Evolutionary conservation across 2,888 invertebrate species (phyloP), one percentile per base, ranked within the genome.

Genomic region (Leucoptera coffeella): DNA sequence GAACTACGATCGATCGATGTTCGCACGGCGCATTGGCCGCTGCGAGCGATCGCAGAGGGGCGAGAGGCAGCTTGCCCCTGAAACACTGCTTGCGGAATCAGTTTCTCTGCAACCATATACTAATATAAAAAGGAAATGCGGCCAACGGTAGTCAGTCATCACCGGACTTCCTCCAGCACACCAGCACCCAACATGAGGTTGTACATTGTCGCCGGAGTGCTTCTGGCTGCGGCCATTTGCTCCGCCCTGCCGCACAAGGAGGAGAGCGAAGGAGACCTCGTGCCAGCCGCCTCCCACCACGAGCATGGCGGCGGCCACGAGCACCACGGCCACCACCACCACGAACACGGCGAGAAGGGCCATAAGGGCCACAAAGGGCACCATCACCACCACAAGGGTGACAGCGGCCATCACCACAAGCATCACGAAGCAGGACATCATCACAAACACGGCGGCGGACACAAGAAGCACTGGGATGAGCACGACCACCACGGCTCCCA

Each of bases 391-490:
- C 82, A 86, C 38, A 79, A 85, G 38, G 85, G 80, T 6, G 82
- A 83, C 27, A 80, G 85, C 37, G 85, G 86, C 3, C 74, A 82
- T 34, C 78, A 87, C 43, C 85, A 82, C 29, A 83, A 85, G 41
- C 82, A 86, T 35, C 82, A 85, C 41, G 80, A 85, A 38, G 78
- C 73, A 12, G 80, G 76, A 2, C 80, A 85, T 41, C 82, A 85
- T 47, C 77, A 75, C 31, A 83, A 85, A 39, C 78, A 84, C 40
- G 82, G 82, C 22, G 85, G 83, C 12, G 85, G 85, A 41, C 82
- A 87, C 58, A 86, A 87, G 51, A 79, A 83, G 31, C 82, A 85
- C 41, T 82, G 84, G 60, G 83, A 84, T 35, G 83, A 84, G 47
- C 79, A 79, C 29, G 81, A 80, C 25, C 77, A 85, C 41, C 76